Conservation (phyloP, 2,797 vertebrate genomes). For the Pogonophryne albipinna region DNA sequence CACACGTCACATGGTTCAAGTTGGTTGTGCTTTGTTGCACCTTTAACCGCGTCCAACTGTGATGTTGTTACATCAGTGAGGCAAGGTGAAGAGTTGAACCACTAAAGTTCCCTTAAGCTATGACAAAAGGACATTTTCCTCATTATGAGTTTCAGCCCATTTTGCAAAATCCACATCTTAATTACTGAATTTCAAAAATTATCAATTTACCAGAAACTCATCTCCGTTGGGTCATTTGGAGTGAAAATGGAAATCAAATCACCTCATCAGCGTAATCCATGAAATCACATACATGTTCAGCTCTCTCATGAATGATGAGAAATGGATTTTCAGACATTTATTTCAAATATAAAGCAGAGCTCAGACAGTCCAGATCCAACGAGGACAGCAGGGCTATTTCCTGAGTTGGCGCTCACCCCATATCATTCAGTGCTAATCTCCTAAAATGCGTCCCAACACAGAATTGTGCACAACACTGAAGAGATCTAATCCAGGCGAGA, state of each 20-base stretch:
- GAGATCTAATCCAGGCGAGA: constrained; percentile 7
- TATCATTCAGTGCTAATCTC: constrained; percentile 50
- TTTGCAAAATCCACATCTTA: constrained; percentile 22
- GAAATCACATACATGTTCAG: constrained; percentile 3
- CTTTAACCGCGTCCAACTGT: background rate
- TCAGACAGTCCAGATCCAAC: constrained; percentile 14
- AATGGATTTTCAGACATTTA: constrained; percentile 16
- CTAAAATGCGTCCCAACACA: constrained; percentile 36
- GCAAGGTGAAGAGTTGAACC: background rate
- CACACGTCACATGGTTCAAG: background rate
- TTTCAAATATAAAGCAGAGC: constrained; percentile 22
- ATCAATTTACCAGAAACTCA: constrained; percentile 32
- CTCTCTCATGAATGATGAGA: constrained; percentile 4
- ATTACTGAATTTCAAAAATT: constrained; percentile 20
- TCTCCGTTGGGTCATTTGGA: constrained; percentile 14
- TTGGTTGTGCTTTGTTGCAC: background rate
- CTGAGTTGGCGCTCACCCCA: constrained; percentile 10
- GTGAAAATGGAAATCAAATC: constrained; percentile 29
- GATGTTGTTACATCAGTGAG: background rate
- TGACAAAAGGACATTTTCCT: background rate
- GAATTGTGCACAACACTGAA: constrained; percentile 1
- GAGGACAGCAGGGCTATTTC: constrained; percentile 27
- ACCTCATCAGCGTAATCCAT: constrained; percentile 23
- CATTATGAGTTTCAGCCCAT: constrained; percentile 2
- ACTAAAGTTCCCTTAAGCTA: background rate